Conservation (phyloP, 2,113 vertebrate species). For the Rhinogobius similis region DNA sequence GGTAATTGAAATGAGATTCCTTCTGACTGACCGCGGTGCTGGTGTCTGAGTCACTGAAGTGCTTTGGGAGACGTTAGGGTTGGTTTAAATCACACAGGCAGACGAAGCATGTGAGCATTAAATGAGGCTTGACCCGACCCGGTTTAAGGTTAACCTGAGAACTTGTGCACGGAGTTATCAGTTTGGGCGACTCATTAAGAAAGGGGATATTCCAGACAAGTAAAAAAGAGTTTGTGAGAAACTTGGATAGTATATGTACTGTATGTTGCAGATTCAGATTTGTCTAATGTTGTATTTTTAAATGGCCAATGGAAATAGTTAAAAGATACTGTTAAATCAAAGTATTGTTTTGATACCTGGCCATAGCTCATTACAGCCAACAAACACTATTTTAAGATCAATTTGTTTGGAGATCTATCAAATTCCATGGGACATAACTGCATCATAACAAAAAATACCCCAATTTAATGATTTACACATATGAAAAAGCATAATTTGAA, state of each 20-base stretch:
- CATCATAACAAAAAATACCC: neutral
- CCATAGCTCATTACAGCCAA: neutral
- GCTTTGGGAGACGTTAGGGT: slow-evolving; percentile 34
- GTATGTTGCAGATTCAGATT: too few species aligned
- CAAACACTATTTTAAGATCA: too few species aligned
- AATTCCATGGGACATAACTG: too few species aligned
- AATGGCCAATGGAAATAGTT: too few species aligned
- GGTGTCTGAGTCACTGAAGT: slow-evolving; percentile 48
- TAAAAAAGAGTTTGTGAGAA: too few species aligned
- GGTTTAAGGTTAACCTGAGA: neutral
- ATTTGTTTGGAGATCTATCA: too few species aligned
- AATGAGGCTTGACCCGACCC: neutral
- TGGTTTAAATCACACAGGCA: slow-evolving; percentile 45
- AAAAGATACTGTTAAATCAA: neutral
- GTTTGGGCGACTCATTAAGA: neutral
- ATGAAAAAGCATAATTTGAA: neutral
- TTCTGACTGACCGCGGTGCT: slow-evolving; percentile 49
- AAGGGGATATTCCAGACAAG: neutral
- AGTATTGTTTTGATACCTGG: neutral
- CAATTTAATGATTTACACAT: neutral
- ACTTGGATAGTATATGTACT: too few species aligned
- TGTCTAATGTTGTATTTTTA: too few species aligned
- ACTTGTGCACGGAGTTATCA: neutral
- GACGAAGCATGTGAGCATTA: slow-evolving; percentile 14
- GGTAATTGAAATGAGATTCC: slow-evolving; percentile 37